A percentile compares a stretch with the other conserved stretches of the same genome.
Evolutionary conservation across 37 sponge, comb jelly and placozoan genomes (phyloP).

Genomic region (Hexactinellida sp.): DNA sequence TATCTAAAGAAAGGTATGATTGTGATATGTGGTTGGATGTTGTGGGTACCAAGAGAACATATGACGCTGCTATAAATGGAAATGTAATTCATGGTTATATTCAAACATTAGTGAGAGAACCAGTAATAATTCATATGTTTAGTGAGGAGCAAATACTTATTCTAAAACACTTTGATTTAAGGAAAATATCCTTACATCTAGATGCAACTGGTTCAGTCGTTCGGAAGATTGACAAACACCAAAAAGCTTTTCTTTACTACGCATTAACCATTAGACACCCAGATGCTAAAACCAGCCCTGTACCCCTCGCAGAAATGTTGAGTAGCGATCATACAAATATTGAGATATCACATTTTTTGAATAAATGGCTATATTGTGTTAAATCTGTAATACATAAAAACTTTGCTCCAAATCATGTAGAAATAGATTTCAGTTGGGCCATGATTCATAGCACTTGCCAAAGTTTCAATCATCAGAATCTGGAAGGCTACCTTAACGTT

Average conservation of each 20-base stretch:
- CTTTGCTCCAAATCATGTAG: not conserved
- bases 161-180: not conserved
- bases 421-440: not conserved
- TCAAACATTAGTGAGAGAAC: not conserved
- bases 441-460: not conserved
- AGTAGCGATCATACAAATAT: not conserved
- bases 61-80: not conserved
- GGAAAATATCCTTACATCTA: not conserved
- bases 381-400: not conserved
- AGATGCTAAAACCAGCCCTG: not conserved
- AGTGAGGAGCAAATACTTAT: not conserved
- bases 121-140: not conserved
- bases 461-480: no score
- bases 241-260: not conserved
- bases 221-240: not conserved
- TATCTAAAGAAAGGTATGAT: no score
- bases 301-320: not conserved
- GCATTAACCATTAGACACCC: no score
- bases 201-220: not conserved
- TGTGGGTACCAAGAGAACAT: not conserved
- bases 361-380: not conserved
- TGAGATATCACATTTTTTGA: not conserved
- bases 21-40: no score
- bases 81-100: not conserved
- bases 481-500: not conserved